Evolutionary conservation across 2,113 vertebrate genomes (phyloP).

Genomic region (Gasterosteus nipponicus): DNA sequence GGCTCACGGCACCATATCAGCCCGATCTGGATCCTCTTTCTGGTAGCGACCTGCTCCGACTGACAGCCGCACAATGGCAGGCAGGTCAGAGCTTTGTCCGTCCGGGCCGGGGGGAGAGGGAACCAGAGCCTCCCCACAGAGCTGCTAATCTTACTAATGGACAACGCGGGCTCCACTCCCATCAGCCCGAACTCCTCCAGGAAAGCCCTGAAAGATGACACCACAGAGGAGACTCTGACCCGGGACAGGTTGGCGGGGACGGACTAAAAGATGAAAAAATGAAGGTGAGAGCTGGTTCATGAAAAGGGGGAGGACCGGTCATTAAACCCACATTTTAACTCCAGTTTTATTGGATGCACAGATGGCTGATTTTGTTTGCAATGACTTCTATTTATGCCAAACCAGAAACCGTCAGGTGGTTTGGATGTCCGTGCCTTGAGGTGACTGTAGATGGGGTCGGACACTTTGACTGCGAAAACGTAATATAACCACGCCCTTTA

Average conservation of each 20-base stretch:
- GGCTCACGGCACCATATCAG: conserved; percentile 50
- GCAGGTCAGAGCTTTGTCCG: conserved; percentile 60
- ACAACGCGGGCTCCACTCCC: conserved; percentile 55
- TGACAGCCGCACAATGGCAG: conserved; percentile 68
- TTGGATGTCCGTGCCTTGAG: not conserved
- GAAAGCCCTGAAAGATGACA: conserved; percentile 68
- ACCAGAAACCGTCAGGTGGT: not conserved
- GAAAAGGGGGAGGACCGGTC: not conserved
- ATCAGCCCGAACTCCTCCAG: conserved; percentile 52
- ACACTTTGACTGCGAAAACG: conserved; percentile 5
- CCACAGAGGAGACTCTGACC: conserved; percentile 44
- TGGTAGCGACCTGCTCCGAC: conserved; percentile 46
- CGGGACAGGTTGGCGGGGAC: conserved; percentile 18
- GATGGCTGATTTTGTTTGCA: not conserved
- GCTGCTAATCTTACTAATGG: conserved; percentile 76
- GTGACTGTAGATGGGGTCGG: conserved; percentile 15
- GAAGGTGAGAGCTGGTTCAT: conserved; percentile 19
- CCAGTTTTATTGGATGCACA: not conserved
- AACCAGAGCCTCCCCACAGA: conserved; percentile 69
- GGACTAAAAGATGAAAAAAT: conserved; percentile 31
- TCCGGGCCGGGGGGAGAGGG: conserved; percentile 32
- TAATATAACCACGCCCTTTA: not conserved
- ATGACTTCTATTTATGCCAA: not conserved
- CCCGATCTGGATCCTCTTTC: conserved; percentile 38
- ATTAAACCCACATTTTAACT: conserved; percentile 18